Conservation (phyloP, 2,888 invertebrate species). For the Philopedon plagiatum region DNA sequence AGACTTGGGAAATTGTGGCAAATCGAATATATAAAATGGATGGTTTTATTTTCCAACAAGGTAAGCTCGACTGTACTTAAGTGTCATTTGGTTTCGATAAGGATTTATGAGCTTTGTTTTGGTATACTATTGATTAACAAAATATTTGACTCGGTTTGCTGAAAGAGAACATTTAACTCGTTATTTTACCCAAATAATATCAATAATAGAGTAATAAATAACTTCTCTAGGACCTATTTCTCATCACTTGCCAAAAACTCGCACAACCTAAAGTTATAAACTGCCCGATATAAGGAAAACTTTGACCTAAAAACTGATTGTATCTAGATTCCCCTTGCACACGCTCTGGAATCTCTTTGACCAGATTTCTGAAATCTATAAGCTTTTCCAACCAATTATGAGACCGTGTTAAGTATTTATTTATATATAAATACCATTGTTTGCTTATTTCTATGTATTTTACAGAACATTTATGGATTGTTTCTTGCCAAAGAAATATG, state of each 20-base stretch:
- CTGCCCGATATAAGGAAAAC: not conserved
- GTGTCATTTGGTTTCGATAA: slow-evolving; percentile 39
- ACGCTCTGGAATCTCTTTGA: not conserved
- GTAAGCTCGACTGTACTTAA: slow-evolving; percentile 33
- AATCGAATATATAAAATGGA: slow-evolving; percentile 56
- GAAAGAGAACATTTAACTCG: not conserved
- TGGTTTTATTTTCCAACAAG: slow-evolving; percentile 54
- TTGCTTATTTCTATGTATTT: not conserved
- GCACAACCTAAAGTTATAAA: not conserved
- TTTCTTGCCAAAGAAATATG: no score
- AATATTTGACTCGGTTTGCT: not conserved
- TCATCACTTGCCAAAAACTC: not conserved
- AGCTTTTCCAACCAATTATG: not conserved
- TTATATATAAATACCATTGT: not conserved
- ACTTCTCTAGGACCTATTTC: not conserved
- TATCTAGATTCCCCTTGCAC: not conserved
- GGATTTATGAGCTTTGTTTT: slow-evolving; percentile 34
- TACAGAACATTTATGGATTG: no score
- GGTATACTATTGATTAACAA: not conserved
- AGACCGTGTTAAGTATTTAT: slow-evolving; percentile 1
- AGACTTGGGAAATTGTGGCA: slow-evolving; percentile 57
- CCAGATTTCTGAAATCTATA: slow-evolving; percentile 2
- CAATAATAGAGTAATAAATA: not conserved
- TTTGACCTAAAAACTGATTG: not conserved
- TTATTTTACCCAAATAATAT: not conserved